phyloP scores from a whole-genome alignment of 2,797 vertebrate genomes.

The Gallinago stenura region DNA sequence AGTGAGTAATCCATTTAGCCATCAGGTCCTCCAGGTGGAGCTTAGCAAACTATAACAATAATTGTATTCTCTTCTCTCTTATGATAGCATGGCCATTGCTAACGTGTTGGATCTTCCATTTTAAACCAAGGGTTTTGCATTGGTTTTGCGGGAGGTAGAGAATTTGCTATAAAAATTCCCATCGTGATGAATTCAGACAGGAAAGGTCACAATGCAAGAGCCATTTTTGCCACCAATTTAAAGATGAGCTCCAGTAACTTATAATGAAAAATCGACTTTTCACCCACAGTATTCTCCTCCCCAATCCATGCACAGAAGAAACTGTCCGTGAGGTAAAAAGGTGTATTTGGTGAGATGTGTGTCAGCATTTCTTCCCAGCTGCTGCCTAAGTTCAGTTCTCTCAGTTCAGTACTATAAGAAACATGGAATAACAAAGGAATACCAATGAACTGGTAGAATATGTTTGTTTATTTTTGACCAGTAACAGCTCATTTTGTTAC shows the following conservation, averaged over 20 bases:
- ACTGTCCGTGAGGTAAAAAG: background rate
- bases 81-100: conserved; percentile 12
- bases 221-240: conserved; percentile 4
- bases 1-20: conserved; percentile 75
- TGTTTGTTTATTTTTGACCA: background rate
- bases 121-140: background rate
- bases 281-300: background rate
- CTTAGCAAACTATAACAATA: conserved; percentile 57
- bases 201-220: conserved; percentile 4
- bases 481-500: background rate
- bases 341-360: background rate
- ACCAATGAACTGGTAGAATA: background rate
- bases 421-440: background rate
- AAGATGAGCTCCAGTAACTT: conserved; percentile 47
- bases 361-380: background rate
- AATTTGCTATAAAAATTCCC: conserved; percentile 54
- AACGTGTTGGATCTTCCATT: conserved; percentile 3
- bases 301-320: background rate
- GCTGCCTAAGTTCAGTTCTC: background rate
- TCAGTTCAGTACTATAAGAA: background rate
- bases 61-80: conserved; percentile 35
- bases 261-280: conserved; percentile 35
- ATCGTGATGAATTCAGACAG: background rate
- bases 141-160: conserved; percentile 31
- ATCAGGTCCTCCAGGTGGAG: conserved; percentile 69